Conservation (phyloP, 2,113 vertebrate genomes). For the Hydrolagus affinis region DNA sequence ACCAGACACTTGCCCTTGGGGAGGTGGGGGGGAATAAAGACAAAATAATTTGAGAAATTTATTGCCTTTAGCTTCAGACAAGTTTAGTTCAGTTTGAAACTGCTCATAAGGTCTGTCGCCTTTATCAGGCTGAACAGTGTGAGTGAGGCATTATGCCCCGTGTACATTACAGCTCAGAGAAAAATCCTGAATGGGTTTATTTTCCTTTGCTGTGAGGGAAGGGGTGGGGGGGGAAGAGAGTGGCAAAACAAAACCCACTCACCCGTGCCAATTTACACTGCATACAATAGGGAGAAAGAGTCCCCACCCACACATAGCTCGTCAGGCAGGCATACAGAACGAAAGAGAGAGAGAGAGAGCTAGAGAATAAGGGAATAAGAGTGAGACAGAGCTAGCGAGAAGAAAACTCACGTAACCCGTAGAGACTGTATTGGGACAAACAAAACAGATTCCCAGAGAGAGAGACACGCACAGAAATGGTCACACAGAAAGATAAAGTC, state of each 20-base stretch:
- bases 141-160: neutral
- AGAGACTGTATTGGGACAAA: neutral
- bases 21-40: no score
- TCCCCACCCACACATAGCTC: neutral
- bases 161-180: neutral
- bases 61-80: no score
- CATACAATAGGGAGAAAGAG: neutral
- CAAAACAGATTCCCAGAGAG: neutral
- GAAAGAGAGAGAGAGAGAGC: neutral
- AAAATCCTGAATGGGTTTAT: neutral
- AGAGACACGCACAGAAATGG: neutral
- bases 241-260: no score
- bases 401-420: neutral
- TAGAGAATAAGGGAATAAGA: neutral
- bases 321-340: neutral
- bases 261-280: no score
- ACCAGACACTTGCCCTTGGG: no score
- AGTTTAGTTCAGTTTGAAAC: no score
- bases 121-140: no score
- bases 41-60: no score
- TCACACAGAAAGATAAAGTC: neutral
- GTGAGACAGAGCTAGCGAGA: neutral
- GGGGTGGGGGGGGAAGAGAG: neutral
- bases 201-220: neutral
- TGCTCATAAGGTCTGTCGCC: no score